phyloP scores from a whole-genome alignment of 2,888 invertebrate species.

The Ceraclea dissimilis region DNA sequence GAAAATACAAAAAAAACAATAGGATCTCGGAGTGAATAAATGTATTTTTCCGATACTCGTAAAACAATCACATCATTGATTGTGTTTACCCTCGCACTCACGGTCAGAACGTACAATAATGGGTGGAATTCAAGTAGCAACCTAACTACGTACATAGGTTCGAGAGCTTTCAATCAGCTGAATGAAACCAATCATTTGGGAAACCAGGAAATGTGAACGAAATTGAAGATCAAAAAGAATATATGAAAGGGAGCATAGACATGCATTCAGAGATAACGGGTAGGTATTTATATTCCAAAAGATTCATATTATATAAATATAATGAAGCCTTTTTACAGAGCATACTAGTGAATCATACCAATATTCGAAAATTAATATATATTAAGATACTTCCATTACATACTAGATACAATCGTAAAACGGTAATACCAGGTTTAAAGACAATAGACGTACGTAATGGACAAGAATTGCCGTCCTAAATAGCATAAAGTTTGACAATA shows the following conservation, averaged over 20 bases:
- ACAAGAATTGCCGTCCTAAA: not conserved
- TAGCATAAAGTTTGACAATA: not conserved
- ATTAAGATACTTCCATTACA: too few relatives aligned
- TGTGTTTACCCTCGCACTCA: slow-evolving; percentile 4
- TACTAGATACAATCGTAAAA: too few relatives aligned
- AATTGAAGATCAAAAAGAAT: not conserved
- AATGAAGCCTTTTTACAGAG: too few relatives aligned
- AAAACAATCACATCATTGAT: slow-evolving; percentile 18
- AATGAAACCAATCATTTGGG: not conserved
- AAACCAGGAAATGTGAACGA: not conserved
- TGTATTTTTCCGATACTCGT: slow-evolving; percentile 12
- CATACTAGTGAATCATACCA: too few relatives aligned
- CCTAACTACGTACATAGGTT: slow-evolving; percentile 8
- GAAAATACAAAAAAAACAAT: not conserved
- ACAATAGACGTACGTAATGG: too few relatives aligned
- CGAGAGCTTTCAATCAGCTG: slow-evolving; percentile 1
- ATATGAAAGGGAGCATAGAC: not conserved
- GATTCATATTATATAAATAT: too few relatives aligned
- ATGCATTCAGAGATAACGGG: too few relatives aligned
- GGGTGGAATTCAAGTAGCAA: slow-evolving; percentile 1
- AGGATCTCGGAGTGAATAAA: not conserved
- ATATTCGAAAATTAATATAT: too few relatives aligned
- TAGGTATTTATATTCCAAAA: too few relatives aligned
- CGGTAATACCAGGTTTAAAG: too few relatives aligned
- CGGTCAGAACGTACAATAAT: not conserved